Conservation (phyloP, 2,113 vertebrate genomes). For the Pyrgilauda ruficollis region DNA sequence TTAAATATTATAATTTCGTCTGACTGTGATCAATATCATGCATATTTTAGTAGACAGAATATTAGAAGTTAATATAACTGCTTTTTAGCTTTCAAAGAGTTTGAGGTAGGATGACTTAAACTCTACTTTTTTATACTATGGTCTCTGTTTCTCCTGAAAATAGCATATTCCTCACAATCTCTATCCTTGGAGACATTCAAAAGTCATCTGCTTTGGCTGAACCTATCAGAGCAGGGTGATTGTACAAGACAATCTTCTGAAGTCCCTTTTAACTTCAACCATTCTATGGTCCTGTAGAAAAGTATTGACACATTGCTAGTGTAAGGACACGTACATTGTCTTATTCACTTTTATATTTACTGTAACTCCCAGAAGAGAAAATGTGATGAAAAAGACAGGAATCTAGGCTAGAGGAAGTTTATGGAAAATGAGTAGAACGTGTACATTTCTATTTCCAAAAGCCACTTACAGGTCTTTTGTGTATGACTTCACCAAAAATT, state of each 20-base stretch:
- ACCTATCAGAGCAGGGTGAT: not conserved
- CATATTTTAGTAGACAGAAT: not conserved
- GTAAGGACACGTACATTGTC: not conserved
- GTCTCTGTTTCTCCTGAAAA: not conserved
- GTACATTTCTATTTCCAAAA: not conserved
- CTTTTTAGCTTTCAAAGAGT: not conserved
- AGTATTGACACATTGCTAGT: not conserved
- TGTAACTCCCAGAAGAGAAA: not conserved
- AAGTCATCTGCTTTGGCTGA: not conserved
- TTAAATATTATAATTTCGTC: not conserved
- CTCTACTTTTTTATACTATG: not conserved
- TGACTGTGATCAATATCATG: not conserved
- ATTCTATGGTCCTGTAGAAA: not conserved
- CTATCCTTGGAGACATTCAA: not conserved
- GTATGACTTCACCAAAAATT: not conserved
- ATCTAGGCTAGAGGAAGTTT: not conserved
- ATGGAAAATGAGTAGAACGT: not conserved
- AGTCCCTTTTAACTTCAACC: not conserved
- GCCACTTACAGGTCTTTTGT: accelerated
- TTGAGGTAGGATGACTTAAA: not conserved
- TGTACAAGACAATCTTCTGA: not conserved
- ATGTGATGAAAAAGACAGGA: not conserved
- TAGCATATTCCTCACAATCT: not conserved
- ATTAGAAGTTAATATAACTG: not conserved
- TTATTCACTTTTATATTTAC: not conserved